A percentile compares a stretch with the other conserved stretches of the same genome.
Conservation (phyloP, 2,888 invertebrate species). For the Oligia fasciuncula region DNA sequence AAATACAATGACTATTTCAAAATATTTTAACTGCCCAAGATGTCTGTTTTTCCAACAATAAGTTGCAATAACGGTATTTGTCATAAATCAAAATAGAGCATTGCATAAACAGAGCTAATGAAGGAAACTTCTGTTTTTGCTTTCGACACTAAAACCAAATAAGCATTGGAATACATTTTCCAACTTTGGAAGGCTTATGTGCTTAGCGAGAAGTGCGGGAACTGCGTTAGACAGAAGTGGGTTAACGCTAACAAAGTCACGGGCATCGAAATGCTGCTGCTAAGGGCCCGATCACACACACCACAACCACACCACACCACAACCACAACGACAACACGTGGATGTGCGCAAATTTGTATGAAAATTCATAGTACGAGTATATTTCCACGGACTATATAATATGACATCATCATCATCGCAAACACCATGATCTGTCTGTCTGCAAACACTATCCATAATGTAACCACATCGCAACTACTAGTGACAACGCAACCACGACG, state of each 20-base stretch:
- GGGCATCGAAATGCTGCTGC: conserved; percentile 19
- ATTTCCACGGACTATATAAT: not conserved
- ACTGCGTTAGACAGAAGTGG: conserved; percentile 40
- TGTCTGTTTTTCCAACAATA: conserved; percentile 4
- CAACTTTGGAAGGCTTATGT: conserved; percentile 51
- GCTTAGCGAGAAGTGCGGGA: conserved; percentile 17
- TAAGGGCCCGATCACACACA: not conserved
- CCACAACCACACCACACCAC: not conserved
- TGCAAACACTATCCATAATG: not conserved
- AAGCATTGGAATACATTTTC: conserved; percentile 50
- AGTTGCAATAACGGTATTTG: conserved; percentile 17
- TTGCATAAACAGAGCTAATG: conserved; percentile 43
- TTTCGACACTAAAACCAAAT: conserved; percentile 45
- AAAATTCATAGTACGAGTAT: not conserved
- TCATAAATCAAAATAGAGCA: conserved; percentile 53
- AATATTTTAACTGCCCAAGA: conserved; percentile 14
- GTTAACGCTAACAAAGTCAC: conserved; percentile 52
- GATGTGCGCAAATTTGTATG: not conserved
- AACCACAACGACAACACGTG: not conserved
- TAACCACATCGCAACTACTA: not conserved
- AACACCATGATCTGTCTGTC: not conserved
- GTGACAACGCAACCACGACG: not conserved
- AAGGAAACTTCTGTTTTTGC: conserved; percentile 43
- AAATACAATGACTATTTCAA: conserved; percentile 41
- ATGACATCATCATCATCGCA: not conserved